Evolutionary conservation across 2,797 vertebrate species (phyloP).

Genomic region (Enteromius paludinosus): DNA sequence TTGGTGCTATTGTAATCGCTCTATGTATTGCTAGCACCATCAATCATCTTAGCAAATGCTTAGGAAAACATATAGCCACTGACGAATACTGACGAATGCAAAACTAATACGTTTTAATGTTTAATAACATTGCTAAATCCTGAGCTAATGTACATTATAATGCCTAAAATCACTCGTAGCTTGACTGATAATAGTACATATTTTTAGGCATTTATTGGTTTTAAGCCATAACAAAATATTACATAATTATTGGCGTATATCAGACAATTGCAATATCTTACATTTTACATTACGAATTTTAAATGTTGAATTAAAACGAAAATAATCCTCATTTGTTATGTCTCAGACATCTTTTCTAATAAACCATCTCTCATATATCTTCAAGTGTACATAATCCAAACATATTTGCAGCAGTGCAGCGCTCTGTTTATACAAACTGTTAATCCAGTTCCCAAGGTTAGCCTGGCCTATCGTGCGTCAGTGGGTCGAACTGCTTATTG

Average conservation of each 20-base stretch:
- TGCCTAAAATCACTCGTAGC: no score
- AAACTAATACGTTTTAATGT: not conserved
- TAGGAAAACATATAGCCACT: not conserved
- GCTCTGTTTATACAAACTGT: not conserved
- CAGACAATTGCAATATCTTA: not conserved
- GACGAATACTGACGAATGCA: not conserved
- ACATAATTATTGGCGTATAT: not conserved
- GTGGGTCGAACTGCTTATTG: slow-evolving; percentile 26
- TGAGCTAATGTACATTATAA: not conserved
- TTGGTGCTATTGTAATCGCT: not conserved
- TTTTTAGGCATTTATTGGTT: not conserved
- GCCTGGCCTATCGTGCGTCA: slow-evolving; percentile 22
- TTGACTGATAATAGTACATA: not conserved
- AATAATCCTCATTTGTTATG: no score
- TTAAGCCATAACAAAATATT: not conserved
- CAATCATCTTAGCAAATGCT: not conserved
- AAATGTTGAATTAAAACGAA: no score
- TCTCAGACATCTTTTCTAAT: not conserved
- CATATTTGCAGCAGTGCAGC: not conserved
- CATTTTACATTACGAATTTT: no score
- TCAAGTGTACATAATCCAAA: not conserved
- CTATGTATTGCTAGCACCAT: not conserved
- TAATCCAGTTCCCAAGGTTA: slow-evolving; percentile 28
- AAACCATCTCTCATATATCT: not conserved
- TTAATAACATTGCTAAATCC: no score